Base-by-base conservation (phyloP, 2,113 vertebrate genomes). In the Apodemus sylvaticus region DNA sequence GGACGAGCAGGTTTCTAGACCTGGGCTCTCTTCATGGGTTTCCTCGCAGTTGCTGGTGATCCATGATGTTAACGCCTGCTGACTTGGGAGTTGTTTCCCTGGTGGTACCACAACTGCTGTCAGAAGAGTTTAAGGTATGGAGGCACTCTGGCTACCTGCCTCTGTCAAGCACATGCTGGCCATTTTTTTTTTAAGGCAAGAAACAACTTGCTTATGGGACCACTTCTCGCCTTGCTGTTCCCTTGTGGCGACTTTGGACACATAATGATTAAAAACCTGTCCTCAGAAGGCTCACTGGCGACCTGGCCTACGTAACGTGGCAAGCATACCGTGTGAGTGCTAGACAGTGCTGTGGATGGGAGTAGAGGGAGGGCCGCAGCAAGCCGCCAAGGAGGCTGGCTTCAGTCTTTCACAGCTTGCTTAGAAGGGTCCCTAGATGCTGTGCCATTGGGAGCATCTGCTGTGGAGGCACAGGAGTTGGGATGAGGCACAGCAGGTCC, bases 151-250 rank as follows among this genome's bases (percentile, higher is more conserved):
- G 16, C 55, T 82, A 36, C 45, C 14, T 68, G 31, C 45, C 87
- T 66, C 42, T 16, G 17, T 34, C 42, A 82, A 34, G 31, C 7
- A 58, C 83, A 55, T 64, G 60, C 3, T 48, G 85, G n/a, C 76
- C 39, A 39, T 81, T 91, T 42, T 81, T 91, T 42, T 88, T 93
- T 45, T 19, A 86, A 93, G 58, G 58, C 64, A 51, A 93, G 68
- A 88, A 83, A 87, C n/a, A 66, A 93, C 60, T 12, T 31, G 53
- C 39, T 42, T 29, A 2, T 11, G 31, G 12, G 29, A 48, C 36
- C 26, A 53, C 22, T 51, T 81, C 53, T 60, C 39, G 26, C 45
- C 7, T 29, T 20, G 16, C 12, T 3, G 31, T 29, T 83, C n/a
- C 85, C 39, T 42, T 36, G 13, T 19, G 51, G 68, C 66, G 64